Conservation (phyloP, 2,113 vertebrate species). For the Equus quagga region DNA sequence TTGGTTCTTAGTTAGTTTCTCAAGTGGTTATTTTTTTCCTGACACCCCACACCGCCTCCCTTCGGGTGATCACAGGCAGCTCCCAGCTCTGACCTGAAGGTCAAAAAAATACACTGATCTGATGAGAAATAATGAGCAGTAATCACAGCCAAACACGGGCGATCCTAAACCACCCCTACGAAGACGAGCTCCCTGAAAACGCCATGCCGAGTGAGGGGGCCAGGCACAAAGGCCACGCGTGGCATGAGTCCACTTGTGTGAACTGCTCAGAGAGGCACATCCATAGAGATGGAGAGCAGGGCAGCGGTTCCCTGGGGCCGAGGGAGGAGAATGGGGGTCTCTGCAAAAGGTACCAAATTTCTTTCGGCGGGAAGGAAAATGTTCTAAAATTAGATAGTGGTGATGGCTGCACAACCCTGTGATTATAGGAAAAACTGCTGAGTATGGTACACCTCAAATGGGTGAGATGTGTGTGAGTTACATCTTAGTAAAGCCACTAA, state of each 20-base stretch:
- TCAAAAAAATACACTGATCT: background rate
- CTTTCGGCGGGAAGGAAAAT: background rate
- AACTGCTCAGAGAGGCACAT: too few species aligned
- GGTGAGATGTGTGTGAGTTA: background rate
- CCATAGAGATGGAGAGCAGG: background rate
- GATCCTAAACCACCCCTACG: background rate
- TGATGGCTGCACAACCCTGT: background rate
- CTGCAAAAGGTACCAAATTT: background rate
- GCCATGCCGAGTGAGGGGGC: background rate
- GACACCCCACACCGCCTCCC: background rate
- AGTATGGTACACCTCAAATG: too few species aligned
- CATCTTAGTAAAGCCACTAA: background rate
- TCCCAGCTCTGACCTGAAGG: background rate
- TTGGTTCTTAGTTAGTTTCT: background rate
- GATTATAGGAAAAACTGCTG: background rate
- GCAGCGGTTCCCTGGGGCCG: background rate
- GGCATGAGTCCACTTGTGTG: accelerated
- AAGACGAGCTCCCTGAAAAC: background rate
- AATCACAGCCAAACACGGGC: background rate
- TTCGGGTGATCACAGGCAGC: background rate
- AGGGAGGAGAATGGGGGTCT: background rate
- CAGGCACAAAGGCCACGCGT: background rate
- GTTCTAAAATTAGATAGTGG: background rate
- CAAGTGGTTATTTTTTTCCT: too few species aligned
- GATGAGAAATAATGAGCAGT: background rate